These are phyloP conservation scores for Zele albiditarsus DNA, from an alignment of 2,888 invertebrate species.

Conservation along the genomic window DNA sequence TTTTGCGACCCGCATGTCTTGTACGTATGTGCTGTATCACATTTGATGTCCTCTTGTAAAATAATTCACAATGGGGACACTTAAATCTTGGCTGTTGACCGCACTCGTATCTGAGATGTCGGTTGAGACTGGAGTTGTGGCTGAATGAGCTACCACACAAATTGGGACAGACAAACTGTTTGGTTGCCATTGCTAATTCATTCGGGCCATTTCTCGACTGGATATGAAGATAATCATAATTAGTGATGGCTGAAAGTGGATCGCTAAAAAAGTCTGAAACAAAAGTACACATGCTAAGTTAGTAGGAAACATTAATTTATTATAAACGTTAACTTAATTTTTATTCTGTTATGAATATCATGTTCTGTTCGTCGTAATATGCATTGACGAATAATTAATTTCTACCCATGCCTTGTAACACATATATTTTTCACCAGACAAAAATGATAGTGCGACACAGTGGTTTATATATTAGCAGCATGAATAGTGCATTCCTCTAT, in stretches of 20 bases:
- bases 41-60: conserved; percentile 57
- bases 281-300: conserved; percentile 5
- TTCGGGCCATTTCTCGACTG: conserved; percentile 6
- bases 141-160: conserved; percentile 40
- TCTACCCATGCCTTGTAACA: conserved; percentile 24
- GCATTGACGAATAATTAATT: neutral
- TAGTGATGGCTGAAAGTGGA: conserved; percentile 4
- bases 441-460: neutral
- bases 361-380: no score
- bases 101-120: conserved; percentile 61
- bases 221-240: neutral
- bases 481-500: neutral
- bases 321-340: neutral
- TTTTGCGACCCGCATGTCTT: conserved; percentile 50
- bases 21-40: conserved; percentile 59
- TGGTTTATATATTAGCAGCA: neutral
- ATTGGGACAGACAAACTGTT: conserved; percentile 40
- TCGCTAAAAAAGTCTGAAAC: conserved; percentile 36
- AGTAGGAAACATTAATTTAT: neutral
- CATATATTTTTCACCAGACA: neutral
- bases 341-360: neutral
- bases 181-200: neutral
- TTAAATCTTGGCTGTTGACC: conserved; percentile 61
- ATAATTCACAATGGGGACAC: conserved; percentile 66
- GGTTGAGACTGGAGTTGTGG: conserved; percentile 49